Evolutionary conservation across 2,797 vertebrate genomes (phyloP), one percentile per base, ranked within the genome.

Genomic region (Cyclopterus lumpus): DNA sequence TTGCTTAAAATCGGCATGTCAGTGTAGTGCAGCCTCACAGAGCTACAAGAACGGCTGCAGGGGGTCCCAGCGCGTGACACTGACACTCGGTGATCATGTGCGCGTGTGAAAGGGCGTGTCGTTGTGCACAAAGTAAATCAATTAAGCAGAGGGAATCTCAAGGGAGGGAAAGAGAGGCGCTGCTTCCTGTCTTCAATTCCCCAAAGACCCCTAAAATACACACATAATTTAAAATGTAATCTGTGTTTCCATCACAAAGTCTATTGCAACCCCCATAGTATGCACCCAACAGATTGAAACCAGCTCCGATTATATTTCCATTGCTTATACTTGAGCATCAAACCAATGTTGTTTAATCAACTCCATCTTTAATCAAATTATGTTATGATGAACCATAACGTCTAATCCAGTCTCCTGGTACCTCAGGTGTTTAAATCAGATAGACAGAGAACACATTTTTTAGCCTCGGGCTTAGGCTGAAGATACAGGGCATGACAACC

Each of bases 101-200:
- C 55, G 38, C 8, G 67, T 63, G 84, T 85, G 88, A 90, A 87
- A 86, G 80, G 90, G 88, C 51, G 71, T 90, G 88, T 91, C 89
- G 83, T 67, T 83, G 86, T 64, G 71, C 82, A 90, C 87, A 92
- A 88, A 89, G 90, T 92, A 93, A 95, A 95, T 94, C 93, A 94
- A 91, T 94, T 93, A 93, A 90, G 84, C 84, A 66, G 49, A 18
- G 54, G 72, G 24, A 79, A 70, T 86, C 92, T 86, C 92, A 6
- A 20, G 91, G 89, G 93, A 90, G 79, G 58, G 42, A 22, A 20
- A 6, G 38, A 46, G 68, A 62, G 67, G 44, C 82, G 71, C 66
- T 73, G 67, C 64, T 83, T 83, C 57, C 81, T 57, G 38, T 67
- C 67, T 59, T 34, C 73, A 82, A 84, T 49, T 89, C 91, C 90